A percentile compares a stretch with the other conserved stretches of the same genome.
These are phyloP conservation scores for Melikaiella ostensackeni DNA, from an alignment of 2,888 invertebrate species.

Conservation along the genomic window DNA sequence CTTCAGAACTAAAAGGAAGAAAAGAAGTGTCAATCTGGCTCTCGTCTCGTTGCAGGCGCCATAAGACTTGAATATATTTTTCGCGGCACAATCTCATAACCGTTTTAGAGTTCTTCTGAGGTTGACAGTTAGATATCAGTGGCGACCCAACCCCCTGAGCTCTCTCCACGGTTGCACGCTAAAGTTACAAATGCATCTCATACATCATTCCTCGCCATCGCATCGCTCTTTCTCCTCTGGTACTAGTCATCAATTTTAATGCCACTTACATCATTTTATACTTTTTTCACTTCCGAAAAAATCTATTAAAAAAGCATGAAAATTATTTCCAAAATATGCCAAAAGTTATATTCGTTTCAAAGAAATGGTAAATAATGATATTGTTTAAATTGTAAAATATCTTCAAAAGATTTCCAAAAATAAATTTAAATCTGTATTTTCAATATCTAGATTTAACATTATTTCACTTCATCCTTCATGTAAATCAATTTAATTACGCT, in stretches of 20 bases:
- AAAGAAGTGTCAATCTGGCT: constrained; percentile 16
- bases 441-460: no score
- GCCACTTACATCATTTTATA: background rate
- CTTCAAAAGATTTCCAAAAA: no score
- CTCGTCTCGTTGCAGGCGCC: constrained; percentile 18
- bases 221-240: constrained; percentile 43
- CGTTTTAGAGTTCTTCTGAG: constrained; percentile 57
- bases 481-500: no score
- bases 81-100: constrained; percentile 61
- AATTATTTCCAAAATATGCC: no score
- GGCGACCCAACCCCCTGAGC: constrained; percentile 46
- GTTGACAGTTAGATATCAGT: constrained; percentile 57
- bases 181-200: constrained; percentile 67
- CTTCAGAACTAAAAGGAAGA: background rate
- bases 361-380: no score
- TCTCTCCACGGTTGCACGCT: constrained; percentile 47
- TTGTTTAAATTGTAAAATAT: no score
- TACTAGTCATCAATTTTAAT: constrained; percentile 14
- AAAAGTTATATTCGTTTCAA: no score
- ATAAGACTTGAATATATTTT: constrained; percentile 59
- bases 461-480: no score
- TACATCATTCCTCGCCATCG: constrained; percentile 61
- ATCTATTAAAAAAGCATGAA: background rate
- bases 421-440: no score
- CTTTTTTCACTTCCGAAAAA: background rate